phyloP scores from a whole-genome alignment of 1,140 invertebrate genomes.

The Arion vulgaris region DNA sequence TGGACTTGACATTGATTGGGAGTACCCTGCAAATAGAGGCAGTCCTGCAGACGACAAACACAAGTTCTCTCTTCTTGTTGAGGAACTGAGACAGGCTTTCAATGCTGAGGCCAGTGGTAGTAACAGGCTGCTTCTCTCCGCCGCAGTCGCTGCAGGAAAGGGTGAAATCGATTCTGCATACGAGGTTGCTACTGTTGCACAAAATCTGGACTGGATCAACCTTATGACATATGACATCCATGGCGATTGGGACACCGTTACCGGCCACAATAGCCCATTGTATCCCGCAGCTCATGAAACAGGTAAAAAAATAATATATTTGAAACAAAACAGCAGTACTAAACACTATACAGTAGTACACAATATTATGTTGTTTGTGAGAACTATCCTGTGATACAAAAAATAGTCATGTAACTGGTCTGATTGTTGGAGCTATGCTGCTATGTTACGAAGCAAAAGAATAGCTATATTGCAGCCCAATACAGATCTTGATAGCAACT shows the following conservation, averaged over 20 bases:
- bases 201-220: slow-evolving; percentile 83
- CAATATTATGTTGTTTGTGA: too few relatives aligned
- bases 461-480: too few relatives aligned
- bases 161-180: slow-evolving; percentile 71
- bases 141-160: slow-evolving; percentile 70
- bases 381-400: too few relatives aligned
- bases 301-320: not conserved
- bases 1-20: slow-evolving; percentile 96
- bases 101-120: slow-evolving; percentile 47
- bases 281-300: slow-evolving; percentile 47
- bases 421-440: too few relatives aligned
- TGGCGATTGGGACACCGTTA: slow-evolving; percentile 55
- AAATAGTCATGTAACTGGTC: too few relatives aligned
- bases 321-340: too few relatives aligned
- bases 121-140: slow-evolving; percentile 62
- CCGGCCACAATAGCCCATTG: slow-evolving; percentile 61
- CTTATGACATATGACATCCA: slow-evolving; percentile 81
- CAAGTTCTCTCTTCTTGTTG: slow-evolving; percentile 90
- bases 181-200: slow-evolving; percentile 68
- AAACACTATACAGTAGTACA: too few relatives aligned
- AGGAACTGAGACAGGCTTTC: slow-evolving; percentile 66
- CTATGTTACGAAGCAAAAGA: too few relatives aligned
- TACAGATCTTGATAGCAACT: too few relatives aligned
- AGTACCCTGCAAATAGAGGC: slow-evolving; percentile 93
- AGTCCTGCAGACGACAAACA: slow-evolving; percentile 91